Evolutionary conservation across 2,888 invertebrate genomes (phyloP).

Genomic region (Tribolium freemani): DNA sequence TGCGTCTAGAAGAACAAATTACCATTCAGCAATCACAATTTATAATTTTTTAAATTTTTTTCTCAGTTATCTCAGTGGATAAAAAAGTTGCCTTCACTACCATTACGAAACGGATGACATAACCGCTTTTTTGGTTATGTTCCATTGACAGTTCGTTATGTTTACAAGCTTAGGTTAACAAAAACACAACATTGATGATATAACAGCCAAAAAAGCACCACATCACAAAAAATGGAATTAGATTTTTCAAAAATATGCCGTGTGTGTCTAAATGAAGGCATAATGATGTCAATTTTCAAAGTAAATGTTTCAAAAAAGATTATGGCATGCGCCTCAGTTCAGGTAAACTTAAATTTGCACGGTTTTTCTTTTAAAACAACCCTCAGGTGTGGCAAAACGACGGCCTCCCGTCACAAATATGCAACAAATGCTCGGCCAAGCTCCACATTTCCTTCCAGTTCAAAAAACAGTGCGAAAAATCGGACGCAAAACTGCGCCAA

Average conservation of each 20-base stretch:
- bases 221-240: constrained; percentile 55
- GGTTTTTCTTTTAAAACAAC: constrained; percentile 3
- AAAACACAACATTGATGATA: not conserved
- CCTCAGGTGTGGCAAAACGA: constrained; percentile 69
- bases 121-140: not conserved
- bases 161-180: constrained; percentile 20
- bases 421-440: constrained; percentile 68
- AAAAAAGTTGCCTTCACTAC: too few species aligned
- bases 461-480: constrained; percentile 68
- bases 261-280: constrained; percentile 66
- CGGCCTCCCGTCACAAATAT: constrained; percentile 67
- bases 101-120: not conserved
- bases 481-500: constrained; percentile 67
- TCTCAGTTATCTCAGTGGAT: too few species aligned
- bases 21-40: too few species aligned
- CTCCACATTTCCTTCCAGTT: constrained; percentile 68
- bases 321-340: constrained; percentile 68
- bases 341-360: constrained; percentile 57
- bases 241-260: constrained; percentile 67
- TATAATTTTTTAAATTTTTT: too few species aligned
- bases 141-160: not conserved
- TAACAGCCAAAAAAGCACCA: not conserved
- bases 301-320: constrained; percentile 68
- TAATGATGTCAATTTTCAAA: constrained; percentile 68
- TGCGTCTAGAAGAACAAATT: too few species aligned